Percentiles rank a stretch among this genome's conserved stretches.
phyloP scores from a whole-genome alignment of 2,113 vertebrate species.

The Entomyzon cyanotis region DNA sequence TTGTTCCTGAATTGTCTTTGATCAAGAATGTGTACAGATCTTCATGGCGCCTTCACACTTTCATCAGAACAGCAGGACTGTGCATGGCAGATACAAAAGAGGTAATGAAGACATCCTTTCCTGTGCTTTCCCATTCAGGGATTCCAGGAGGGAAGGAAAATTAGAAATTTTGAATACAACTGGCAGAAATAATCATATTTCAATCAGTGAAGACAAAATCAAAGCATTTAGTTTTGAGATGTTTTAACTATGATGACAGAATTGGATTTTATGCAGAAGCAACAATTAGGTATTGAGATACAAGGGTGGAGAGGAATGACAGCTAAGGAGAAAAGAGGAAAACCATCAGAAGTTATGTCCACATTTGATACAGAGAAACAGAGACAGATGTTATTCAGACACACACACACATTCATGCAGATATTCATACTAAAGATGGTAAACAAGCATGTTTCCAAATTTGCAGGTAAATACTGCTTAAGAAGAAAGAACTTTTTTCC shows the following conservation, averaged over 20 bases:
- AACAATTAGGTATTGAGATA: not conserved
- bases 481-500: not conserved
- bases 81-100: not conserved
- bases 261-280: not conserved
- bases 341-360: not conserved
- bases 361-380: not conserved
- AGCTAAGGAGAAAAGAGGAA: not conserved
- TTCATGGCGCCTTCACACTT: not conserved
- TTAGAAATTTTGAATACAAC: not conserved
- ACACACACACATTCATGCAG: not conserved
- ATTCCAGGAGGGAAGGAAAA: not conserved
- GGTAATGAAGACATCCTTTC: not conserved
- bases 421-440: not conserved
- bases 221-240: not conserved
- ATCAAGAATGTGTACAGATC: not conserved
- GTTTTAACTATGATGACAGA: not conserved
- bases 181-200: not conserved
- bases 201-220: not conserved
- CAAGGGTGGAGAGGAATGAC: not conserved
- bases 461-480: not conserved
- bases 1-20: not conserved
- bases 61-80: not conserved
- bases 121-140: not conserved
- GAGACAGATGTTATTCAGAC: not conserved
- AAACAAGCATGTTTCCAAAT: not conserved